A percentile compares a stretch with the other conserved stretches of the same genome.
Evolutionary conservation across 2,888 invertebrate species (phyloP).

Genomic region (Spilosoma lubricipeda): DNA sequence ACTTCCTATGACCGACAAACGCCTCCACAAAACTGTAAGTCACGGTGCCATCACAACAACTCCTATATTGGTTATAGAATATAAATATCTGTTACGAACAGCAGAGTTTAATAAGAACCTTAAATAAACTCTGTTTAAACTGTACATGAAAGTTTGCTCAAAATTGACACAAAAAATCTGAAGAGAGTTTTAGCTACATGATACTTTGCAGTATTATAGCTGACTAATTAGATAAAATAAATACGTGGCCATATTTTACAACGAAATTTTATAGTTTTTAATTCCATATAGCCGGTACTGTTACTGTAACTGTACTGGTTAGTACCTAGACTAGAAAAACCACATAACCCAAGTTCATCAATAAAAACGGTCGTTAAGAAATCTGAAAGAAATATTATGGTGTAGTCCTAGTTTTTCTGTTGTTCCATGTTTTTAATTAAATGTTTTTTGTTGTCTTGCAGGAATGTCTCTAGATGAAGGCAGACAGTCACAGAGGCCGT

Average conservation of each 20-base stretch:
- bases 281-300: too few species aligned
- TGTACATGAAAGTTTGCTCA: too few species aligned
- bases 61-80: not conserved
- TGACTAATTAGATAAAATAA: too few species aligned
- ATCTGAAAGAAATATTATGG: not conserved
- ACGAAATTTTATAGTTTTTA: too few species aligned
- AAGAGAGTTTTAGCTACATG: too few species aligned
- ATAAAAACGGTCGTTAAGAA: not conserved
- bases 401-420: not conserved
- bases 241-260: too few species aligned
- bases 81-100: not conserved
- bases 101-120: not conserved
- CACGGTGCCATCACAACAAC: conserved; percentile 4
- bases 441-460: conserved; percentile 64
- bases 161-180: too few species aligned
- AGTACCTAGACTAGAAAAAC: not conserved
- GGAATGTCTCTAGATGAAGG: conserved; percentile 89
- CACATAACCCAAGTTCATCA: not conserved
- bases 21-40: conserved; percentile 16
- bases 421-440: not conserved
- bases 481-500: conserved; percentile 89
- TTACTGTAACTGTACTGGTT: too few species aligned
- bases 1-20: conserved; percentile 32
- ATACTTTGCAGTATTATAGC: too few species aligned
- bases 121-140: not conserved